Percentiles rank a stretch among this genome's conserved stretches.
Conservation (phyloP, 2,797 vertebrate species). For the Valencia hispanica region DNA sequence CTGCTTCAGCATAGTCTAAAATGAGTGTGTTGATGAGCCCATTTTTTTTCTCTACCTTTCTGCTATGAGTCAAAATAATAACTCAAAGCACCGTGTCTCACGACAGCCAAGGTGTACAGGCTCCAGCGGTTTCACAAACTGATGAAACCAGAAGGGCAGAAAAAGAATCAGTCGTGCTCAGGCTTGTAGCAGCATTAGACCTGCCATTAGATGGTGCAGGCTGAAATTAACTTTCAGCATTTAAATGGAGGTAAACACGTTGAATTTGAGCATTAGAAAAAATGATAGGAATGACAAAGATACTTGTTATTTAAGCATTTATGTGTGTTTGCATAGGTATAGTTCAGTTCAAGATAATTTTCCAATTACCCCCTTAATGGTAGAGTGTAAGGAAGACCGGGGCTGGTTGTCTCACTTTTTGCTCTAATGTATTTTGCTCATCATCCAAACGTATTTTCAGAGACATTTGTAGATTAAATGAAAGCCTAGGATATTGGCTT, state of each 20-base stretch:
- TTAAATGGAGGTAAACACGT: conserved; percentile 8
- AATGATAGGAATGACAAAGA: conserved; percentile 19
- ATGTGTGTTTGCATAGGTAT: conserved; percentile 49
- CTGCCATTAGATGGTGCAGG: conserved; percentile 56
- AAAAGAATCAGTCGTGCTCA: conserved; percentile 59
- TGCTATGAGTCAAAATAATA: conserved; percentile 39
- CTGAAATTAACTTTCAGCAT: conserved; percentile 46
- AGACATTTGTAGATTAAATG: too few relatives aligned
- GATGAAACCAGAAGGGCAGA: conserved; percentile 67
- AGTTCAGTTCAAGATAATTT: conserved; percentile 33
- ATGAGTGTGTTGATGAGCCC: conserved; percentile 5
- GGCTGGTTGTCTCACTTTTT: too few relatives aligned
- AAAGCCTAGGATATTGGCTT: too few relatives aligned
- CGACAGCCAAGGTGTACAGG: conserved; percentile 25
- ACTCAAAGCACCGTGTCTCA: conserved; percentile 37
- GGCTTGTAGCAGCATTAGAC: conserved; percentile 57
- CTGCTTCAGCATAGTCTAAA: conserved; percentile 14
- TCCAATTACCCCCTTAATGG: conserved; percentile 23
- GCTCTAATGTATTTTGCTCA: too few relatives aligned
- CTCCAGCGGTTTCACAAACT: conserved; percentile 44
- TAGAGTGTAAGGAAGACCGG: conserved; percentile 30
- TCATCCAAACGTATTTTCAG: too few relatives aligned
- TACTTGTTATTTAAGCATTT: conserved; percentile 27
- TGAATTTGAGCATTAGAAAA: conserved; percentile 15
- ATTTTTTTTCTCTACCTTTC: conserved; percentile 22